Conservation (phyloP, 1,140 invertebrate genomes). For the Drosophila lacertosa region DNA sequence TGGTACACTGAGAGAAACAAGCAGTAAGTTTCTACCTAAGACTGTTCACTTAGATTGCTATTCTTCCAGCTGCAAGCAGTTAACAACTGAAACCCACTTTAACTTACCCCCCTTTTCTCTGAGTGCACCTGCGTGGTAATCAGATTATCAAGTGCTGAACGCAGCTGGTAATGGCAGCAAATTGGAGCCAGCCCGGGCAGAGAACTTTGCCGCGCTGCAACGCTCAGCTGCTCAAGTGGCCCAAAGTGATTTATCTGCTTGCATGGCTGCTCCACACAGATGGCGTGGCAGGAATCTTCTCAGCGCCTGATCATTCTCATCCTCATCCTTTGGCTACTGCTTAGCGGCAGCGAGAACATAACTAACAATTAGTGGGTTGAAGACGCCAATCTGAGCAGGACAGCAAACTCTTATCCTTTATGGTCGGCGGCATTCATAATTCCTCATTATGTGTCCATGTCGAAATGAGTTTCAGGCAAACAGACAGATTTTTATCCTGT, state of each 20-base stretch:
- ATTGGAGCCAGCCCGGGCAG: constrained; percentile 22
- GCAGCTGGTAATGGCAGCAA: constrained; percentile 18
- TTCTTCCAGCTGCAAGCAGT: too few species aligned
- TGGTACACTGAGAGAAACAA: too few species aligned
- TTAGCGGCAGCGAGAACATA: constrained; percentile 46
- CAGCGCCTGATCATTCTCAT: too few species aligned
- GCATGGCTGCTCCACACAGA: background rate
- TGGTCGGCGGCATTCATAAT: constrained; percentile 63
- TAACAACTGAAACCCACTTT: too few species aligned
- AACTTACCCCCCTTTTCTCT: too few species aligned
- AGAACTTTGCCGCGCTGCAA: constrained; percentile 21
- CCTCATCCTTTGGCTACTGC: too few species aligned
- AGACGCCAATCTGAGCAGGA: constrained; percentile 18
- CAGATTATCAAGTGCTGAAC: constrained; percentile 39
- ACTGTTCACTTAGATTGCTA: too few species aligned
- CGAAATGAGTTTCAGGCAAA: constrained; percentile 11
- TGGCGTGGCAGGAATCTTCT: background rate
- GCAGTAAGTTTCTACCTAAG: too few species aligned
- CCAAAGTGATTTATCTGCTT: constrained; percentile 42
- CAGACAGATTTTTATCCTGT: constrained; percentile 42
- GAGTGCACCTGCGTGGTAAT: constrained; percentile 12
- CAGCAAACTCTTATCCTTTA: constrained; percentile 29
- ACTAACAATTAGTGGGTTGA: constrained; percentile 63
- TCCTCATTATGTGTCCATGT: constrained; percentile 63
- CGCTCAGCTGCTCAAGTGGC: constrained; percentile 9